A percentile compares a stretch with the other conserved stretches of the same genome.
These are phyloP conservation scores for Struthidea cinerea DNA, from an alignment of 2,113 vertebrate genomes.

Conservation along the genomic window DNA sequence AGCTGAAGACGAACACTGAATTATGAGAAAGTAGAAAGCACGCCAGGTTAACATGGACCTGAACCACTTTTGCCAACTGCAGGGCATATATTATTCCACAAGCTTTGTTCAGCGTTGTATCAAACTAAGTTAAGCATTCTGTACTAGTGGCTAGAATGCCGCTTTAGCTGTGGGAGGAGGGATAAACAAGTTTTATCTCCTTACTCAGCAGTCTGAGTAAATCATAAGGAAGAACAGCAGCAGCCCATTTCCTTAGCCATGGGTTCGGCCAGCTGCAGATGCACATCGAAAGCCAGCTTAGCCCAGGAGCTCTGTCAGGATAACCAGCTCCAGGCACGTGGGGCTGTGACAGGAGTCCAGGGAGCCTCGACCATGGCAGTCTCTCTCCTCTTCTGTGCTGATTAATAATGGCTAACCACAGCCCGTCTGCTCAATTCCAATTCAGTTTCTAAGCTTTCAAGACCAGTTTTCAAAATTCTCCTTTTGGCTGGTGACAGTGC, in stretches of 20 bases:
- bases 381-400: background rate
- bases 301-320: background rate
- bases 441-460: background rate
- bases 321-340: accelerated
- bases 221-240: background rate
- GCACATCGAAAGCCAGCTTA: background rate
- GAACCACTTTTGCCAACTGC: background rate
- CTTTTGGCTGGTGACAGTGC: background rate
- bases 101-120: background rate
- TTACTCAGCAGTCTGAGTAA: background rate
- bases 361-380: background rate
- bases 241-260: background rate
- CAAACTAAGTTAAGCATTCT: background rate
- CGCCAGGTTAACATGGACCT: background rate
- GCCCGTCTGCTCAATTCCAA: background rate
- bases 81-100: background rate
- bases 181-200: background rate
- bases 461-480: background rate
- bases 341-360: background rate
- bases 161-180: background rate
- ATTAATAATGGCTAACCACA: background rate
- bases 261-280: background rate
- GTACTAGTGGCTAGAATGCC: background rate
- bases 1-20: background rate
- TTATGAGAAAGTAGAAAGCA: background rate